A percentile compares a stretch with the other conserved stretches of the same genome.
Evolutionary conservation across 2,113 vertebrate genomes (phyloP).

Genomic region (Cryptotis parvus): DNA sequence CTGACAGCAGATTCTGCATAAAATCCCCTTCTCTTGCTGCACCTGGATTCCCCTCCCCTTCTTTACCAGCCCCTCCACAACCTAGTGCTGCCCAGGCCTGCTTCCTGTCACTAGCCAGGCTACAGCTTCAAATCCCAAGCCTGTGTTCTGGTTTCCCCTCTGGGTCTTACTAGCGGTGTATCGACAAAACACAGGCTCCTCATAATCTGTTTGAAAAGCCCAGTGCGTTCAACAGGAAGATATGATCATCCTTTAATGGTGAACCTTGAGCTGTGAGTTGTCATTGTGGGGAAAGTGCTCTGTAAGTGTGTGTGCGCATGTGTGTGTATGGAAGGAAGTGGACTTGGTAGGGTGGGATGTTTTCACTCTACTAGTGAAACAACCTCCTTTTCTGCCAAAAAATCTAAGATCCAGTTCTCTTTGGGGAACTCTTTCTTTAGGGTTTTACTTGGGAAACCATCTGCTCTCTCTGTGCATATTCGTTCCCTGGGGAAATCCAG

Average conservation of each 20-base stretch:
- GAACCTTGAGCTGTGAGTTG: constrained; percentile 57
- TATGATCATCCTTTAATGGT: background rate
- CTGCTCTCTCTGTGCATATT: background rate
- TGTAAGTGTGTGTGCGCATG: background rate
- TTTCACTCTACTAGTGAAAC: constrained; percentile 44
- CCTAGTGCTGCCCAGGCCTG: constrained; percentile 68
- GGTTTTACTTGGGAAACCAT: constrained; percentile 62
- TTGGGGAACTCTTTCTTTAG: constrained; percentile 38
- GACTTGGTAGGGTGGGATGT: background rate
- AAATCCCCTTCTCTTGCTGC: constrained; percentile 65
- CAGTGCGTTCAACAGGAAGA: constrained; percentile 51
- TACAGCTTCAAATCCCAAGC: constrained; percentile 66
- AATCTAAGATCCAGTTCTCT: background rate
- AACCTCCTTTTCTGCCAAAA: constrained; percentile 54
- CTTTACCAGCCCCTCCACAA: constrained; percentile 69
- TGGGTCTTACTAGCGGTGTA: constrained; percentile 75
- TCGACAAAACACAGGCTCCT: constrained; percentile 64
- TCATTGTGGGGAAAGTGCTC: constrained; percentile 32
- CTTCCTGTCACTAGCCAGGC: constrained; percentile 82
- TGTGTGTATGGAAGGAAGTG: background rate
- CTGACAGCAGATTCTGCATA: constrained; percentile 4
- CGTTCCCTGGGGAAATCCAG: constrained; percentile 43
- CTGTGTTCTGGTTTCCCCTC: constrained; percentile 83
- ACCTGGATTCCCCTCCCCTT: constrained; percentile 80
- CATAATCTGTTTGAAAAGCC: constrained; percentile 70